phyloP scores from a whole-genome alignment of 2,797 vertebrate genomes.

The Rhinella marina region DNA sequence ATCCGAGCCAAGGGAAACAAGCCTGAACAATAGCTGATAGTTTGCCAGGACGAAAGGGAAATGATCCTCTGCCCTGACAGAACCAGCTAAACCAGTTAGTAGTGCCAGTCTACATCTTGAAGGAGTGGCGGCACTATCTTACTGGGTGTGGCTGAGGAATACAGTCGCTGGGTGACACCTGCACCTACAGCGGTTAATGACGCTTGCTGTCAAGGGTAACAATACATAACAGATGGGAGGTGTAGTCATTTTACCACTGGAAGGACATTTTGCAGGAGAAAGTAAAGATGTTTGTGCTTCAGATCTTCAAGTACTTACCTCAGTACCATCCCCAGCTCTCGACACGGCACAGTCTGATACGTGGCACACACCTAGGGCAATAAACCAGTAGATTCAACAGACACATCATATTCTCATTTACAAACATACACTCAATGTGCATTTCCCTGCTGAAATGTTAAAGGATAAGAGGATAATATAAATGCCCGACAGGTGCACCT shows the following conservation, averaged over 20 bases:
- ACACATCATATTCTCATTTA: neutral
- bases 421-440: neutral
- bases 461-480: too few species aligned
- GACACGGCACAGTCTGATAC: conserved; percentile 79
- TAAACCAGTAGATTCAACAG: neutral
- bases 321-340: conserved; percentile 76
- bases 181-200: neutral
- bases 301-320: conserved; percentile 70
- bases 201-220: neutral
- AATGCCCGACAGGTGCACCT: too few species aligned
- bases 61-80: neutral
- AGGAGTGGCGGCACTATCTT: neutral
- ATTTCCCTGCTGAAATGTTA: neutral
- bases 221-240: neutral
- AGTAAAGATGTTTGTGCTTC: neutral
- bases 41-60: neutral
- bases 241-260: neutral
- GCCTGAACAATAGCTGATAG: neutral
- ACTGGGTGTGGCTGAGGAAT: neutral
- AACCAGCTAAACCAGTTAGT: conserved; percentile 47
- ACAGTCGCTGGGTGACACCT: neutral
- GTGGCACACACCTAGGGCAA: conserved; percentile 75
- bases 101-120: neutral
- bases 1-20: neutral
- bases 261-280: neutral